These are phyloP conservation scores for Cepaea hortensis DNA, from an alignment of 2,888 invertebrate genomes.

Conservation along the genomic window DNA sequence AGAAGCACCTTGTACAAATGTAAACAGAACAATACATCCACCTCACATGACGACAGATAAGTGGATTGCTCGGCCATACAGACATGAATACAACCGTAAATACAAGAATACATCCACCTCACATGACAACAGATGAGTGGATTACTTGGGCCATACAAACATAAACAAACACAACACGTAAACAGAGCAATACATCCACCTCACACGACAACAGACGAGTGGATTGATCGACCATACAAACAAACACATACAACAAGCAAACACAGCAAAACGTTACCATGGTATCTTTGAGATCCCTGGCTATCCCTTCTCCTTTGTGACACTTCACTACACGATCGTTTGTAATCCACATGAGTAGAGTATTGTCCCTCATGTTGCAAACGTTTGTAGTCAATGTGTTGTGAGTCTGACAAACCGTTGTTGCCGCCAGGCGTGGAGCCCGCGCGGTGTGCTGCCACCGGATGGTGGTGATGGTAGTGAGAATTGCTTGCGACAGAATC, in stretches of 20 bases:
- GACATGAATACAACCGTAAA: too few relatives aligned
- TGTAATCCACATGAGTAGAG: slow-evolving; percentile 42
- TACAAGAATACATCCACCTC: too few relatives aligned
- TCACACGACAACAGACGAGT: not conserved
- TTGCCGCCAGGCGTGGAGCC: slow-evolving; percentile 46
- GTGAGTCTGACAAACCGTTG: slow-evolving; percentile 43
- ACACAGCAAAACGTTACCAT: slow-evolving; percentile 27
- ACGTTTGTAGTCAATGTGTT: slow-evolving; percentile 40
- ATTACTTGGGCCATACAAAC: too few relatives aligned
- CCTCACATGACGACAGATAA: too few relatives aligned
- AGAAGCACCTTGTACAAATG: too few relatives aligned
- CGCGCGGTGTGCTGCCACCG: slow-evolving; percentile 22
- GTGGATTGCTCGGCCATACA: too few relatives aligned
- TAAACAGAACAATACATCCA: too few relatives aligned
- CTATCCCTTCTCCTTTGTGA: slow-evolving; percentile 35
- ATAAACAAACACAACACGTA: too few relatives aligned
- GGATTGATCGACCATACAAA: not conserved
- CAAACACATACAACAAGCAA: not conserved
- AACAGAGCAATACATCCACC: not conserved
- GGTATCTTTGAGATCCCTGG: slow-evolving; percentile 43
- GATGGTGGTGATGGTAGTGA: slow-evolving; percentile 33
- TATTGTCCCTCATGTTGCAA: slow-evolving; percentile 41
- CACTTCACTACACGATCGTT: slow-evolving; percentile 17
- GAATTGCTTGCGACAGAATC: slow-evolving; percentile 37
- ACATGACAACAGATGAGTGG: too few relatives aligned